Percentiles rank a stretch among this genome's conserved stretches.
Evolutionary conservation across 2,888 invertebrate genomes (phyloP).

Genomic region (Orthosia incerta): DNA sequence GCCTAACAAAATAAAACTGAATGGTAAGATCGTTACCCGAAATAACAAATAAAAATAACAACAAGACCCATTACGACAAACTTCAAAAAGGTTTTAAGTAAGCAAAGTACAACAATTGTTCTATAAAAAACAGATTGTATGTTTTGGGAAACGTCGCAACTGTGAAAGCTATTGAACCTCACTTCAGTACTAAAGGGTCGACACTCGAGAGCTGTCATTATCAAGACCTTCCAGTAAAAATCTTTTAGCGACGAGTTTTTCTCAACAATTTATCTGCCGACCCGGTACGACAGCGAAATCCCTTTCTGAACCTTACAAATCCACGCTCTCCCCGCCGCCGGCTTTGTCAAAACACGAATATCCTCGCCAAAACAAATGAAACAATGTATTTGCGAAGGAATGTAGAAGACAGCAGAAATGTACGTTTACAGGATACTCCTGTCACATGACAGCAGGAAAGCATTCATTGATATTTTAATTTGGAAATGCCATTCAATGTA

Average conservation of each 20-base stretch:
- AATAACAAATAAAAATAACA: slow-evolving; percentile 50
- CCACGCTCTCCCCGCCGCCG: slow-evolving; percentile 66
- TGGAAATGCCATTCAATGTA: slow-evolving; percentile 53
- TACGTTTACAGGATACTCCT: slow-evolving; percentile 34
- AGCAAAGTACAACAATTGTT: slow-evolving; percentile 58
- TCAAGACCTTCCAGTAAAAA: slow-evolving; percentile 76
- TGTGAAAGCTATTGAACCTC: slow-evolving; percentile 65
- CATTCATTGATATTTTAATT: slow-evolving; percentile 63
- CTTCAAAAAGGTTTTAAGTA: slow-evolving; percentile 60
- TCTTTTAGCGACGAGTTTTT: slow-evolving; percentile 73
- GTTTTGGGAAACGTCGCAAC: slow-evolving; percentile 64
- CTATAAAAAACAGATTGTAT: slow-evolving; percentile 62
- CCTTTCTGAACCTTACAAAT: slow-evolving; percentile 76
- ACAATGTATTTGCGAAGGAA: slow-evolving; percentile 49
- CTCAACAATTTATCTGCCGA: slow-evolving; percentile 75
- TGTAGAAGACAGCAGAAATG: slow-evolving; percentile 35
- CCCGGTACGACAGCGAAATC: slow-evolving; percentile 73
- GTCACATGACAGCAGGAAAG: slow-evolving; percentile 33
- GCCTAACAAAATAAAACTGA: slow-evolving; percentile 40
- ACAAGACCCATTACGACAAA: slow-evolving; percentile 39
- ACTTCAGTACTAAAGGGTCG: slow-evolving; percentile 71
- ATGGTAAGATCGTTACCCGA: slow-evolving; percentile 38
- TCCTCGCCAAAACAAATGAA: slow-evolving; percentile 69
- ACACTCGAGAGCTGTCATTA: slow-evolving; percentile 79
- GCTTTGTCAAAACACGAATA: slow-evolving; percentile 73